Conservation (phyloP, 2,113 vertebrate species). For the Prionailurus bengalensis region DNA sequence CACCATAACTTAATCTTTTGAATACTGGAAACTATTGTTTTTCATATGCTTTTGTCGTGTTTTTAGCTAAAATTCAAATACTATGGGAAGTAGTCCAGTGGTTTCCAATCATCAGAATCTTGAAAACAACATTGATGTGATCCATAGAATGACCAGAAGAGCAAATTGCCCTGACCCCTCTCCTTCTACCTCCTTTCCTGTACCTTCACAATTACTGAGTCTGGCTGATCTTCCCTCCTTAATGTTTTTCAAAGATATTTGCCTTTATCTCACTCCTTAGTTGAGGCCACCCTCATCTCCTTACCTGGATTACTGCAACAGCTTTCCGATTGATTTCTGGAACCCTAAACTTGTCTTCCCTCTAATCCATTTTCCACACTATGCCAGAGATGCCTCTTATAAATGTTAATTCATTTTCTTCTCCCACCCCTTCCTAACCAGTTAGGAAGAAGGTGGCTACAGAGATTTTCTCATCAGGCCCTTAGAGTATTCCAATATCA, state of each 20-base stretch:
- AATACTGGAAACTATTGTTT: neutral
- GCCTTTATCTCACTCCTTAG: neutral
- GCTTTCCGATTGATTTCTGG: neutral
- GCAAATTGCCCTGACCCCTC: neutral
- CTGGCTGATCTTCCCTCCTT: neutral
- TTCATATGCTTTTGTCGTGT: neutral
- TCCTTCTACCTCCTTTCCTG: neutral
- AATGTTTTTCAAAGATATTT: neutral
- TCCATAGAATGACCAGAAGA: neutral
- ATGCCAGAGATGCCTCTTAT: neutral
- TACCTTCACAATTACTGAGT: neutral
- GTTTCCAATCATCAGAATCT: neutral
- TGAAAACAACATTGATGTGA: neutral
- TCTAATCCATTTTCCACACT: neutral
- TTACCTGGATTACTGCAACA: neutral
- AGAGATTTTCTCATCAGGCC: neutral
- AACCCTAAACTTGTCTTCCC: neutral
- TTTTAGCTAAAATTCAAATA: neutral
- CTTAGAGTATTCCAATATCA: neutral
- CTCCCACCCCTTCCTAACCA: neutral
- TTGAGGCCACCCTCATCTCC: neutral
- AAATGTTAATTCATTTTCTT: neutral
- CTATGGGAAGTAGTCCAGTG: neutral
- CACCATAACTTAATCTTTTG: neutral
- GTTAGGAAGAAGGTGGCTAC: neutral